These are phyloP conservation scores for Procambarus clarkii DNA, from an alignment of 1,140 invertebrate genomes.

Conservation along the genomic window DNA sequence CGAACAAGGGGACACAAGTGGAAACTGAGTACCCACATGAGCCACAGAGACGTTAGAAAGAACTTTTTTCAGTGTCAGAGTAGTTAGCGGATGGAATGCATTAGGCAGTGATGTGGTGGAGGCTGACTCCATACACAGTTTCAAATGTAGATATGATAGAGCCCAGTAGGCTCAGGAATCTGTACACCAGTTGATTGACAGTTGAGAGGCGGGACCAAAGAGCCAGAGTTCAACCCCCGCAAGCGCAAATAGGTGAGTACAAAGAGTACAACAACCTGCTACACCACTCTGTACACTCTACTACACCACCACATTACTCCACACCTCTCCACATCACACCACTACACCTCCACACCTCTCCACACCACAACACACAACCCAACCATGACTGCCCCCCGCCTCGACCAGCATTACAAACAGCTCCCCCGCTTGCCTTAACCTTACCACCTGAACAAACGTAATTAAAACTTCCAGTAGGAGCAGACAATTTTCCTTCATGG, in stretches of 20 bases:
- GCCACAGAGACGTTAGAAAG: too few relatives aligned
- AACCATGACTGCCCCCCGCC: neutral
- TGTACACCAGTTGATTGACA: too few relatives aligned
- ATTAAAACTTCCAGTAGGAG: neutral
- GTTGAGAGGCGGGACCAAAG: too few relatives aligned
- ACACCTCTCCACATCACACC: neutral
- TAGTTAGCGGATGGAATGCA: too few relatives aligned
- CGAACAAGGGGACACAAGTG: too few relatives aligned
- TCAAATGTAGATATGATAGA: too few relatives aligned
- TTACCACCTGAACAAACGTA: neutral
- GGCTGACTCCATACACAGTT: too few relatives aligned
- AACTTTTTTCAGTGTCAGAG: too few relatives aligned
- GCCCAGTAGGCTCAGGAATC: too few relatives aligned
- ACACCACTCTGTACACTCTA: neutral
- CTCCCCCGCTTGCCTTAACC: neutral
- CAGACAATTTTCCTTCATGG: neutral
- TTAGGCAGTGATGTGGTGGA: too few relatives aligned
- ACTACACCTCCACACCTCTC: neutral
- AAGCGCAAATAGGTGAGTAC: too few relatives aligned
- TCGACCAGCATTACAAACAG: neutral
- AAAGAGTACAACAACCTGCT: neutral
- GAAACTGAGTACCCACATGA: too few relatives aligned
- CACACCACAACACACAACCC: neutral
- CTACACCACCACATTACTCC: neutral
- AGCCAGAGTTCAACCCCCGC: neutral